phyloP scores from a whole-genome alignment of 2,888 invertebrate species.

The Germaria angustata region DNA sequence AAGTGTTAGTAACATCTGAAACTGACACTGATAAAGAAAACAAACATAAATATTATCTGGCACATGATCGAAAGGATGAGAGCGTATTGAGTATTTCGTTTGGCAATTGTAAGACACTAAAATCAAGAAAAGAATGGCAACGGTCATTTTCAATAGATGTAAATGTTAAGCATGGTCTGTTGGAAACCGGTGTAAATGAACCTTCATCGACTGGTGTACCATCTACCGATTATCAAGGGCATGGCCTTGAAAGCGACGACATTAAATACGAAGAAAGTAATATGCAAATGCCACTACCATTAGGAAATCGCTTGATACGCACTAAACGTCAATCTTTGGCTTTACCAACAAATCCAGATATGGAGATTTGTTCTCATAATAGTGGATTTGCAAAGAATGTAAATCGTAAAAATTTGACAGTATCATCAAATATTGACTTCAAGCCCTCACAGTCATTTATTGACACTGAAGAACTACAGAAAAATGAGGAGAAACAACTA shows the following conservation, averaged over 20 bases:
- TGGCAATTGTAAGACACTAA: conserved; percentile 52
- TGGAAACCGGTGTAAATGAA: background rate
- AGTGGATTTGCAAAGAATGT: background rate
- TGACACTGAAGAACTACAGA: conserved; percentile 70
- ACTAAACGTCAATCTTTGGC: conserved; percentile 73
- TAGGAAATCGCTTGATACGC: conserved; percentile 73
- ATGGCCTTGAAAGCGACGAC: conserved; percentile 58
- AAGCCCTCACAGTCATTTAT: conserved; percentile 75
- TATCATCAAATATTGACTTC: conserved; percentile 50
- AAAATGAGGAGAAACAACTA: conserved; percentile 42
- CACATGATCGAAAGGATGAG: background rate
- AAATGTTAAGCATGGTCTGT: conserved; percentile 50
- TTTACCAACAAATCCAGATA: conserved; percentile 57
- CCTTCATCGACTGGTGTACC: background rate
- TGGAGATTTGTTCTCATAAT: conserved; percentile 18
- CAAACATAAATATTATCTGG: background rate
- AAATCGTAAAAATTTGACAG: conserved; percentile 57
- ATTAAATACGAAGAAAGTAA: conserved; percentile 69
- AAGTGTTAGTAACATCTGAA: conserved; percentile 4
- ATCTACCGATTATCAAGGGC: background rate
- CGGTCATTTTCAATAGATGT: conserved; percentile 70
- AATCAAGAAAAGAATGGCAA: conserved; percentile 38
- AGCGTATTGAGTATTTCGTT: conserved; percentile 67
- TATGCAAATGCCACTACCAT: conserved; percentile 66
- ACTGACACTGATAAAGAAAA: conserved; percentile 51